Conservation (phyloP, 2,888 invertebrate species). For the Acanthopleura granulata region DNA sequence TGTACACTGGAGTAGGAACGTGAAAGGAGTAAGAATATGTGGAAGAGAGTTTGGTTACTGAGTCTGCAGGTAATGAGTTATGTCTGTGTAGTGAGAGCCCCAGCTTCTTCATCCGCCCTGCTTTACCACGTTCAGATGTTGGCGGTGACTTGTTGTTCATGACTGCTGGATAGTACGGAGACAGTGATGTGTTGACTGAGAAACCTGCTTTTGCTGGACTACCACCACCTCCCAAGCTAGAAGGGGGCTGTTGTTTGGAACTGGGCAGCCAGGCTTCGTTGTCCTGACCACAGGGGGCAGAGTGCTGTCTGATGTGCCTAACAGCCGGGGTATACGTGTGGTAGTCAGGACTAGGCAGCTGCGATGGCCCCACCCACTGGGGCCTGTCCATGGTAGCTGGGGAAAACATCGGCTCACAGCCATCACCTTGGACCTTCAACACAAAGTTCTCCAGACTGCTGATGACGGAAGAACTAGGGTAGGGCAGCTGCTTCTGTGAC, state of each 20-base stretch:
- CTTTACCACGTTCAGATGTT: not conserved
- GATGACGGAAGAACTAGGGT: slow-evolving; percentile 21
- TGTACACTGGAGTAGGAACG: slow-evolving; percentile 55
- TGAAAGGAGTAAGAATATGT: slow-evolving; percentile 57
- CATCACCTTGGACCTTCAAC: slow-evolving; percentile 16
- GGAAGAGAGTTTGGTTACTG: not conserved
- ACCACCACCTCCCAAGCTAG: too few relatives aligned
- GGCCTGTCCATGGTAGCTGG: too few relatives aligned
- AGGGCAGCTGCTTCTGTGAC: not conserved
- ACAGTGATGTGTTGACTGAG: not conserved
- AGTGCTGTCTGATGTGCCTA: too few relatives aligned
- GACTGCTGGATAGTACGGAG: not conserved
- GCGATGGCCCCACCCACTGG: too few relatives aligned
- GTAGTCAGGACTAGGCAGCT: too few relatives aligned
- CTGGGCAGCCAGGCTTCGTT: too few relatives aligned
- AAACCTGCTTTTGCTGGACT: too few relatives aligned
- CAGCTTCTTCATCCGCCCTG: slow-evolving; percentile 20
- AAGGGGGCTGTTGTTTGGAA: too few relatives aligned
- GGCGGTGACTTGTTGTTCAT: not conserved
- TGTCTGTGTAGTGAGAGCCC: slow-evolving; percentile 1
- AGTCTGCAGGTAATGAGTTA: not conserved
- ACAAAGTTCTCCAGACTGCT: slow-evolving; percentile 24
- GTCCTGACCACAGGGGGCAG: too few relatives aligned
- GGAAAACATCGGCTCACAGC: not conserved
- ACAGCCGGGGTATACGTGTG: too few relatives aligned